Evolutionary conservation across 2,113 vertebrate species (phyloP).

Genomic region (Oxygymnocypris stewartii): DNA sequence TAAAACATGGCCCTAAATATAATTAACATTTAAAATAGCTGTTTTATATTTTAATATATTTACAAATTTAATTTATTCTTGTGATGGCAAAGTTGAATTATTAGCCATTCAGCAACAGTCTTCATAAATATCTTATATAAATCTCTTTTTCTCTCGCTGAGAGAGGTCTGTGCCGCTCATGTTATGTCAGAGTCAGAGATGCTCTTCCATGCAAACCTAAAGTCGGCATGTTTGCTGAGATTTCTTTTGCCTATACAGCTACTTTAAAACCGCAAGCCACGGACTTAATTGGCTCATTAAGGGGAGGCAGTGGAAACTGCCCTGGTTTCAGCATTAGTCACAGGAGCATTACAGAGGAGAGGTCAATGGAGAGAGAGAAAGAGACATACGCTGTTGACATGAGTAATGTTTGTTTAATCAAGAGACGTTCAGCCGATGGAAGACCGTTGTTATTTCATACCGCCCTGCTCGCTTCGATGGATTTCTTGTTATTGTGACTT

Average conservation of each 20-base stretch:
- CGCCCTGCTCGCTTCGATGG: neutral
- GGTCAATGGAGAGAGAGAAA: slow-evolving; percentile 39
- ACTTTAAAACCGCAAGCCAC: slow-evolving; percentile 7
- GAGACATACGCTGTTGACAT: slow-evolving; percentile 32
- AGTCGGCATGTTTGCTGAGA: neutral
- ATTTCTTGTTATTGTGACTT: slow-evolving; percentile 11
- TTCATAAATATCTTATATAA: too few relatives aligned
- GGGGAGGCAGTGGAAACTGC: slow-evolving; percentile 21
- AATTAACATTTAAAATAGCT: too few relatives aligned
- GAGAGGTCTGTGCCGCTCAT: neutral
- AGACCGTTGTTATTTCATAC: neutral
- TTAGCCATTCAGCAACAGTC: too few relatives aligned
- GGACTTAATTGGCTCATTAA: slow-evolving; percentile 55
- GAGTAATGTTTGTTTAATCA: slow-evolving; percentile 29
- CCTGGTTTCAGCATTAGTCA: slow-evolving; percentile 44
- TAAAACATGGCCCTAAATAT: too few relatives aligned
- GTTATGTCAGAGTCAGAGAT: neutral
- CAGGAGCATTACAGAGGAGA: slow-evolving; percentile 27
- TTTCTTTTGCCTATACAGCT: neutral
- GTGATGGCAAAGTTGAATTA: too few relatives aligned
- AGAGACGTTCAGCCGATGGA: neutral
- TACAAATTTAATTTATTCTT: too few relatives aligned
- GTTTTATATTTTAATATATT: too few relatives aligned
- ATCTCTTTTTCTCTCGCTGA: too few relatives aligned
- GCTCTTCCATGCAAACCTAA: neutral